Percentiles rank a stretch among this genome's conserved stretches.
Conservation (phyloP, 2,113 vertebrate genomes). For the Seriola dumerili region DNA sequence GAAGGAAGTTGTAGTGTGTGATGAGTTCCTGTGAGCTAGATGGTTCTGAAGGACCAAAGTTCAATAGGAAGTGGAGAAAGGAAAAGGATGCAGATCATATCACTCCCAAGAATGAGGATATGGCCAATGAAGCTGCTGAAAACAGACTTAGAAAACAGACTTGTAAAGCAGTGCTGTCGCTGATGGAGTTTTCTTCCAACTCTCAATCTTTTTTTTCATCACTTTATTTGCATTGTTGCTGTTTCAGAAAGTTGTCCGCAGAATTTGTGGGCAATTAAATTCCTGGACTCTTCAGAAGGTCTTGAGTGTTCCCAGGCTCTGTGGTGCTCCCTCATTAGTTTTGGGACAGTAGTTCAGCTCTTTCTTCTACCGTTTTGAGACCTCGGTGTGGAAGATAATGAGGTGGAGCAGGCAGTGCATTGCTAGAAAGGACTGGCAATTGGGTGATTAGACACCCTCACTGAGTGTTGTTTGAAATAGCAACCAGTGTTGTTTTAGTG, state of each 20-base stretch:
- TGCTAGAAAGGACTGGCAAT: constrained; percentile 64
- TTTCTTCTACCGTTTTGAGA: constrained; percentile 48
- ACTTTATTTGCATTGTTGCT: constrained; percentile 1
- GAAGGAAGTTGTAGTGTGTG: constrained; percentile 89
- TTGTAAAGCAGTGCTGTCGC: constrained; percentile 20
- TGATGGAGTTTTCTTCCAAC: not conserved
- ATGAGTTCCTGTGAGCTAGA: constrained; percentile 86
- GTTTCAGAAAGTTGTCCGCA: constrained; percentile 19
- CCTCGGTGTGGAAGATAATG: constrained; percentile 62
- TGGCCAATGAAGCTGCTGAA: constrained; percentile 60
- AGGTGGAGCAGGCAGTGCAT: constrained; percentile 65
- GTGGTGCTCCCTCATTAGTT: constrained; percentile 59
- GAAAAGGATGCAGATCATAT: constrained; percentile 75
- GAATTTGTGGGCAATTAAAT: constrained; percentile 30
- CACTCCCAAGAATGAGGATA: constrained; percentile 72
- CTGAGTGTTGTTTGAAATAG: constrained; percentile 82
- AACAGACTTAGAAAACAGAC: constrained; percentile 11
- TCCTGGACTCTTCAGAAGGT: constrained; percentile 14
- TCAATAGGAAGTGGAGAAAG: constrained; percentile 75
- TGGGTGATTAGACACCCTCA: constrained; percentile 79
- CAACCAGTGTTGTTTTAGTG: constrained; percentile 76
- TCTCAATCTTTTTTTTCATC: not conserved
- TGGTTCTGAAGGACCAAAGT: constrained; percentile 69
- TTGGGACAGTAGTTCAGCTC: constrained; percentile 54
- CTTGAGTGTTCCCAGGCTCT: constrained; percentile 44